Evolutionary conservation across 2,797 vertebrate species (phyloP).

Genomic region (Notoglanidium macrostoma): DNA sequence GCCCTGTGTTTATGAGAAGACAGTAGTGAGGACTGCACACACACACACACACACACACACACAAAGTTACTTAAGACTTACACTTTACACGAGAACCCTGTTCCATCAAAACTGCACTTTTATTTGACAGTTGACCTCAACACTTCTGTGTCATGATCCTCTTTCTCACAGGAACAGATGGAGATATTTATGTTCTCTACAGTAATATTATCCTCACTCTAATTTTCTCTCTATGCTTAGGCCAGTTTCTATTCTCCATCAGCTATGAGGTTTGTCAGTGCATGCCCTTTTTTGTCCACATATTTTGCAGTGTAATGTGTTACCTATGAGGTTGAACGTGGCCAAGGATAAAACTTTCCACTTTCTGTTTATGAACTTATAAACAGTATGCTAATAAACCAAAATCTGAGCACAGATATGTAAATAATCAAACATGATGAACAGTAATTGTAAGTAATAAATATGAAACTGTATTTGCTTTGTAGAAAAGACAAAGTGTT

Average conservation of each 20-base stretch:
- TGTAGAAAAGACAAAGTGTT: background rate
- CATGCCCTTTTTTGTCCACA: constrained; percentile 20
- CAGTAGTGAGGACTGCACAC: background rate
- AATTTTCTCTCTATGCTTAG: background rate
- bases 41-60: background rate
- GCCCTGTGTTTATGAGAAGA: constrained; percentile 32
- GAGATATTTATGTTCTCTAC: constrained; percentile 7
- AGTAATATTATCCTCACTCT: background rate
- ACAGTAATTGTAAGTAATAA: constrained; percentile 10
- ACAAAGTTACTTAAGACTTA: background rate
- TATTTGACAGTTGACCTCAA: constrained; percentile 42
- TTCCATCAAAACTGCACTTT: constrained; percentile 21
- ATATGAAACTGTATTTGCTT: background rate
- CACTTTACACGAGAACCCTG: constrained; percentile 13
- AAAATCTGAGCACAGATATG: background rate
- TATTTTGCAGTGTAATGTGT: background rate
- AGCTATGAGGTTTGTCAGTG: background rate
- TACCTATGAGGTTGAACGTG: background rate
- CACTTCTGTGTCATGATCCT: background rate
- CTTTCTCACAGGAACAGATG: background rate
- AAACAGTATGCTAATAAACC: background rate
- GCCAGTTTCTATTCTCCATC: background rate
- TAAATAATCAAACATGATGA: background rate
- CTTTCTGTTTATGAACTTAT: constrained; percentile 7
- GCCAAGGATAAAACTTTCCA: constrained; percentile 1